Base-by-base conservation (phyloP, 2,113 vertebrate species). In the Tautogolabrus adspersus region DNA sequence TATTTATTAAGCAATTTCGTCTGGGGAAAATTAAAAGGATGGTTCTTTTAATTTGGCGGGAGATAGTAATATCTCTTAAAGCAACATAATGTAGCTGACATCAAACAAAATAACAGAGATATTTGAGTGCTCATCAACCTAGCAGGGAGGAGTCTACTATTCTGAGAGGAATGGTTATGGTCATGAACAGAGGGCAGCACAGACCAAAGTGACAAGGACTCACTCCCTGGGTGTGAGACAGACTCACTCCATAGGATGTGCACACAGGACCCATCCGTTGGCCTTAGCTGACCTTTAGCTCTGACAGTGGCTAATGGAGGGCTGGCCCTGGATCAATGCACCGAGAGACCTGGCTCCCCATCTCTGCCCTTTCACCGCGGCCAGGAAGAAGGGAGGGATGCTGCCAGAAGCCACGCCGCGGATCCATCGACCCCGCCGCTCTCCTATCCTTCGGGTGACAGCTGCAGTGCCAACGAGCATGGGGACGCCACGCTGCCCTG, bases 221-320 rank as follows among this genome's bases (percentile, higher is more conserved):
- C 55, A 19, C 74, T 86, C 81, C 75, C 75, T 19, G 84, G 62
- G 77, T 78, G 77, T 51, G 66, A 79, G 82, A 89, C 23, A 75
- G 84, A 88, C 73, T 85, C 82, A 81, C 80, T 75, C 82, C 66
- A 70, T 82, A 84, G 87, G 90, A 88, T 52, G 85, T 16, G 9
- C 76, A 81, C 59, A 34, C 88, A 62, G 84, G 81, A 74, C 83
- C 79, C 89, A 71, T 88, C 87, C 71, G 22, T 37, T 84, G 87
- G 87, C 88, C 91, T 90, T 83, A 84, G 84, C 62, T 89, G 90
- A 93, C 92, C 92, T 94, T 94, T 87, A 85, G 77, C 86, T 90
- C 83, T 64, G 78, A 85, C 66, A n/a, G 79, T 66, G 59, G 89
- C 84, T 91, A 87, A 93, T 91, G 86, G 91, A 86, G 79, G 60